These are phyloP conservation scores for Rhinolophus ferrumequinum DNA, from an alignment of 2,113 vertebrate species.

Conservation along the genomic window DNA sequence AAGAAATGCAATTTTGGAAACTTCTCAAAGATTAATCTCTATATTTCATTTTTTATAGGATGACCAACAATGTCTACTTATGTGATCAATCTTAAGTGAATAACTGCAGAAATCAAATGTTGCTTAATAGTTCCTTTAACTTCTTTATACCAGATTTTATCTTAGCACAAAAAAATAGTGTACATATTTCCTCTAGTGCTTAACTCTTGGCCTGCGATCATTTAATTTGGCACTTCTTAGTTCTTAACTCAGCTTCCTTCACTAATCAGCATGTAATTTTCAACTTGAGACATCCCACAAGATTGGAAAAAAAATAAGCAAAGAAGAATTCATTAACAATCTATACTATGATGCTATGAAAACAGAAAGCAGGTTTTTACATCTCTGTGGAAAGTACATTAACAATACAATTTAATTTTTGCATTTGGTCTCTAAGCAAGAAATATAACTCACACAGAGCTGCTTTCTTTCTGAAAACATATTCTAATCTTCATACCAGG, in stretches of 20 bases:
- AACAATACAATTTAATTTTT: slow-evolving; percentile 65
- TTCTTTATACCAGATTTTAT: neutral
- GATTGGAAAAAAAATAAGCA: slow-evolving; percentile 51
- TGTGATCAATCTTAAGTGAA: neutral
- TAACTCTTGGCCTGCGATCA: slow-evolving; percentile 32
- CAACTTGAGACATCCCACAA: slow-evolving; percentile 25
- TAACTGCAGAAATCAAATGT: neutral
- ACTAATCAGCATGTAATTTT: slow-evolving; percentile 63
- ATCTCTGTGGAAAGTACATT: slow-evolving; percentile 59
- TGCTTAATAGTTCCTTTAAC: neutral
- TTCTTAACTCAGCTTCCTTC: slow-evolving; percentile 10
- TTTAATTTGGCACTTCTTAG: slow-evolving; percentile 40
- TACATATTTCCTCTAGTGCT: neutral
- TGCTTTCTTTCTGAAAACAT: slow-evolving; percentile 69
- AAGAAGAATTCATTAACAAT: slow-evolving; percentile 49
- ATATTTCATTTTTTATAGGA: neutral
- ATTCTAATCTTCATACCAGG: slow-evolving; percentile 63
- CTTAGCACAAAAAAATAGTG: neutral
- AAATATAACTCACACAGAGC: slow-evolving; percentile 65
- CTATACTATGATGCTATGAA: slow-evolving; percentile 12
- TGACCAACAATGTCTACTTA: neutral
- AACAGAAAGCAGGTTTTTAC: neutral
- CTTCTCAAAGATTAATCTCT: neutral
- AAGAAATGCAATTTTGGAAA: neutral
- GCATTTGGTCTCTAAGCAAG: slow-evolving; percentile 51